Base-by-base conservation (phyloP, 2,113 vertebrate genomes). In the Crypturellus undulatus region DNA sequence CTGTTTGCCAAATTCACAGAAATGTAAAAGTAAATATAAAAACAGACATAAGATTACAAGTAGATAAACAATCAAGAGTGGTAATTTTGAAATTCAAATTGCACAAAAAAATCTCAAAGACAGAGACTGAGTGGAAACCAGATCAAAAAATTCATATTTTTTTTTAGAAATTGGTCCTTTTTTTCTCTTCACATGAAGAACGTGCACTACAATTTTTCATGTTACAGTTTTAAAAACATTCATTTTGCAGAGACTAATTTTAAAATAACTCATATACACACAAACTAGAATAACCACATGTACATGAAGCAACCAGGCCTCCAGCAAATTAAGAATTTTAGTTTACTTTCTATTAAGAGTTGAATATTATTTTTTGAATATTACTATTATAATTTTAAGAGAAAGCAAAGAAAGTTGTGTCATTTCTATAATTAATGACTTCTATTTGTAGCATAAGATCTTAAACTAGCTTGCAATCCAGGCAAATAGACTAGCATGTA, bases 41-140 rank as follows among this genome's bases (percentile, higher is more conserved):
- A 62, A 16, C 43, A 84, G 32, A 89, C 26, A 6, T 3, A 78
- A 32, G 4, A 45, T 1, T 87, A 20, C 34, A 81, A 36, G 40
- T 8, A 71, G 34, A 63, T 34, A 90, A 60, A 20, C 24, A 58
- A 8, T 49, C 26, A 84, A 69, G 79, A 89, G 58, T 9, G 78
- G 63, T n/a, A n/a, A 84, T 32, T n/a, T 45, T 49, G 28, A 79
- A 91, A 87, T 72, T 58, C 43, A 87, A 92, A 34, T 32, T 75
- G 58, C 6, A 0, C 36, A 84, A 79, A 49, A 94, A 84, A 60
- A 7, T 34, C 78, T 82, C 2, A 5, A 81, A 42, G 3, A 75
- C 21, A 64, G 6, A 71, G 1, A 9, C 12, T 64, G 15, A 49
- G 16, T 38, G 42, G 42, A 76, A 70, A 84, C 3, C 20, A 93